phyloP scores from a whole-genome alignment of 2,113 vertebrate species.

The Tychaedon coryphoeus region DNA sequence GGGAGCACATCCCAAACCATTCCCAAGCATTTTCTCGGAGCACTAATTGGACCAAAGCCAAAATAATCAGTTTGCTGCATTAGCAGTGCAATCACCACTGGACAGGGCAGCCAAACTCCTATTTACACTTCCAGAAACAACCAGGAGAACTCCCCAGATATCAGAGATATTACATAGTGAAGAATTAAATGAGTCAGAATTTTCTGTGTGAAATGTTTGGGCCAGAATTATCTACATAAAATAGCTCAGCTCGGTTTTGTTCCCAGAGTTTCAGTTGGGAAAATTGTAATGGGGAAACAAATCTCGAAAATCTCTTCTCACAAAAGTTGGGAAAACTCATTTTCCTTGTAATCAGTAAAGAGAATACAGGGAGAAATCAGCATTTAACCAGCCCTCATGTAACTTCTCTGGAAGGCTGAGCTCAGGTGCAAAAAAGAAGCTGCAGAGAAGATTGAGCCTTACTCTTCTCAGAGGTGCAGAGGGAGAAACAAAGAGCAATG shows the following conservation, averaged over 20 bases:
- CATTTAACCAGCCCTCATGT: not conserved
- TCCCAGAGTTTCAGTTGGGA: not conserved
- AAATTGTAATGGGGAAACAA: not conserved
- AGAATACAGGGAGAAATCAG: not conserved
- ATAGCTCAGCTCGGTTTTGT: not conserved
- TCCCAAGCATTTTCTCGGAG: not conserved
- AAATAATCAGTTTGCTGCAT: not conserved
- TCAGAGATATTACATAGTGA: not conserved
- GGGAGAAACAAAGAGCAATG: not conserved
- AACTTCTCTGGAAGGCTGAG: not conserved
- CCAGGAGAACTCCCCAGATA: not conserved
- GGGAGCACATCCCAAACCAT: not conserved
- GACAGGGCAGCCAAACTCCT: not conserved
- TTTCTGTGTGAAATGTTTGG: not conserved
- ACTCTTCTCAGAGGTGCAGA: not conserved
- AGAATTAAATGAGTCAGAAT: not conserved
- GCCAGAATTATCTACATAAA: not conserved
- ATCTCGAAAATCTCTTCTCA: not conserved
- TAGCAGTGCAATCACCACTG: not conserved
- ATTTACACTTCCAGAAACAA: not conserved
- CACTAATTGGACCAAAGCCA: not conserved
- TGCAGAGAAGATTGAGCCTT: not conserved
- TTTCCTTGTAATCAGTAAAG: not conserved
- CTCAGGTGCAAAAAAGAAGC: not conserved
- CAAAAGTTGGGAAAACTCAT: not conserved